Evolutionary conservation across 2,113 vertebrate genomes (phyloP).

Genomic region (Anoplopoma fimbria): DNA sequence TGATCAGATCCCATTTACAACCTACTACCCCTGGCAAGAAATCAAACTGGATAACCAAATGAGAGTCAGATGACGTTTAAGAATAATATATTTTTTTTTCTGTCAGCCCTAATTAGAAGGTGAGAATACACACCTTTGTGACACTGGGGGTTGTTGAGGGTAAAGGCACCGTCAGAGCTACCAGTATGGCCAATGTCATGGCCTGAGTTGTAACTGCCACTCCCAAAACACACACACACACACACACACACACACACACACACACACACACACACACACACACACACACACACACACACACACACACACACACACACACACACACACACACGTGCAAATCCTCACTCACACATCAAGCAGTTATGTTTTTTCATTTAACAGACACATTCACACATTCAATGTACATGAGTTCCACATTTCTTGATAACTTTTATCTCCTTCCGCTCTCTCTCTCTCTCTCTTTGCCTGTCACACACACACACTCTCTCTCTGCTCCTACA

Average conservation of each 20-base stretch:
- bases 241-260: conserved; percentile 14
- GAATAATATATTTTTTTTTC: not conserved
- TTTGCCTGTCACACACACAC: conserved; percentile 21
- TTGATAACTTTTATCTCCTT: conserved; percentile 28
- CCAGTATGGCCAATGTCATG: conserved; percentile 63
- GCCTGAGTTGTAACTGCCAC: conserved; percentile 54
- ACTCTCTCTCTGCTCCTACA: conserved; percentile 43
- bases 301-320: conserved; percentile 12
- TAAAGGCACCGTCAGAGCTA: conserved; percentile 64
- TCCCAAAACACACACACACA: conserved; percentile 25
- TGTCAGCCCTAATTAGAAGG: conserved; percentile 19
- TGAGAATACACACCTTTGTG: conserved; percentile 44
- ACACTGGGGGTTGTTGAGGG: conserved; percentile 35
- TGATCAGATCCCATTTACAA: not conserved
- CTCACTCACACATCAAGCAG: not conserved
- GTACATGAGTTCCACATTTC: conserved; percentile 9
- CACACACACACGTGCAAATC: not conserved
- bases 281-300: conserved; percentile 14
- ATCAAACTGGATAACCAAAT: not conserved
- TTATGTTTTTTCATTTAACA: conserved; percentile 2
- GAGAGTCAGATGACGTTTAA: not conserved
- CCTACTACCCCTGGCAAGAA: not conserved
- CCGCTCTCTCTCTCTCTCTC: conserved; percentile 16
- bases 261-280: conserved; percentile 23
- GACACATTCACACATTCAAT: not conserved